Evolutionary conservation across 2,888 invertebrate genomes (phyloP), one percentile per base, ranked within the genome.

Genomic region (Cynaeus angustus): DNA sequence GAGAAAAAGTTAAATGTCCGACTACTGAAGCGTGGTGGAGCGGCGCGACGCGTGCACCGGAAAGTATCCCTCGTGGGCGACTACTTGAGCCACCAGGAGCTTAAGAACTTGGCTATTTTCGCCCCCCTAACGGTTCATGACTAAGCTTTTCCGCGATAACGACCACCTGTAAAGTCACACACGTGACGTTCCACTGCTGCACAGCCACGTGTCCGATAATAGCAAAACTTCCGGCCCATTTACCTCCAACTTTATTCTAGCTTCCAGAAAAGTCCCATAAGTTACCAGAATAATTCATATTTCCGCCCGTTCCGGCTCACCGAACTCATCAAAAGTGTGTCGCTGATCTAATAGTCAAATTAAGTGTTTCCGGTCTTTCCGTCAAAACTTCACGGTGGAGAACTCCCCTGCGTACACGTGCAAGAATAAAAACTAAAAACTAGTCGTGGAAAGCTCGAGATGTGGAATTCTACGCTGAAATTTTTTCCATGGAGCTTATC

Each of bases 211-310:
- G 61, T 61, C 33, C 33, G 61, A 61, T 61, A 61, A 61, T 61
- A 26, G 50, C 61, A 50, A 61, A 50, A 48, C 61, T 61, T 61
- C 61, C 61, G 61, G 61, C 50, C 61, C 61, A 50, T 48, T n/a
- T 61, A 48, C 48, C 45, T 45, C 28, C 33, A 30, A 14, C 13
- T 55, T 53, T 43, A 43, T 46, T 46, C 45, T 12, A 13, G 37
- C 26, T 58, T 53, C 37, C 38, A 37, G 33, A 37, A 30, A 46
- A 59, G 43, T 59, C 46, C 46, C 59, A 59, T 46, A 59, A 59
- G 45, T n/a, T 12, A 16, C 59, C 21, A 9, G 21, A 61, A 50
- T 61, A 48, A 50, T 61, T 45, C 21, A 8, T 30, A 12, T 37
- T 48, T 50, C 61, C 61, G 33, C 48, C 33, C 38, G 43, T 61